Base-by-base conservation (phyloP, 2,888 invertebrate species). In the Branchipolynoe longqiensis region DNA sequence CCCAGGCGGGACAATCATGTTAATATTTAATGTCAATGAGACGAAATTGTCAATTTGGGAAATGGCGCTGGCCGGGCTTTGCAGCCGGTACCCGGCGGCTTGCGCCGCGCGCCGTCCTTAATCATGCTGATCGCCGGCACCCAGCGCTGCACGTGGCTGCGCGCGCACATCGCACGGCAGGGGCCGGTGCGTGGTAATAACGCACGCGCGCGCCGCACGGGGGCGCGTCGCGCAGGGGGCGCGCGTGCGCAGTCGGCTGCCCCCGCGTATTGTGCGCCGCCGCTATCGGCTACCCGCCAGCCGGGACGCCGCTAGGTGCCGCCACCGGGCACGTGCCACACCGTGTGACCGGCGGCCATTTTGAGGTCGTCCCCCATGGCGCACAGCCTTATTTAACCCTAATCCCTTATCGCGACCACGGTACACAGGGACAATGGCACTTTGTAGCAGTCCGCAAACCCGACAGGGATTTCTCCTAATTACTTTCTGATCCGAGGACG, bases 11-110 rank as follows among this genome's bases (percentile, higher is more conserved):
- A n/a, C 78, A 41, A 48, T 48, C 78, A 78, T 78, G 78, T 78
- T 78, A 78, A 78, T 78, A 78, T 78, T 78, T 78, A 78, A 78
- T 78, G 78, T 78, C 78, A 78, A 78, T 78, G 78, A 78, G 78
- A 28, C 54, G 28, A 78, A 78, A 54, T 78, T 78, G 78, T 78
- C 78, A 78, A 78, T 78, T 54, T 41, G 48, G 48, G 78, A 78
- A 78, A 78, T 78, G 78, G 78, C 78, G 48, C 12, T 38, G 41
- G 48, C 48, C 1, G 48, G 48, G 12, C 48, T 28, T 41, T 14
- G 73, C 48, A n/a, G 3, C 48, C n/a, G 25, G 4, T 4, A 22
- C 54, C 78, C 28, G 31, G 28, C 48, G 33, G 14, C 48, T 18
- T 25, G 22, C 48, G 54, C 2, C 48, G 40, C 41, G 12, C 48